Base-by-base conservation (phyloP, 1,140 invertebrate genomes). In the Paralvinella palmiformis region DNA sequence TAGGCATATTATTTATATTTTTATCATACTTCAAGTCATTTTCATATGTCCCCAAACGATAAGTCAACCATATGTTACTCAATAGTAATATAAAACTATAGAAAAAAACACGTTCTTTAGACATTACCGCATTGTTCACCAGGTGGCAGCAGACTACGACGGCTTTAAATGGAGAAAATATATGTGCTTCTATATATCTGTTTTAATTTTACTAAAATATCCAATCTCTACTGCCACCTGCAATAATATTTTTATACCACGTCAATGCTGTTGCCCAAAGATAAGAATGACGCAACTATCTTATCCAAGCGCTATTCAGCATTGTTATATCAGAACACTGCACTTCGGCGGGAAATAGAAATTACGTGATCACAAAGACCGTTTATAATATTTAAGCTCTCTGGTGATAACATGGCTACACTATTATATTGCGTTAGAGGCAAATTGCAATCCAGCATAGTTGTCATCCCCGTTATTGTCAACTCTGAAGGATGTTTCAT, bases 111-210 rank as follows among this genome's bases (percentile, higher is more conserved):
- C 10, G n/a, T 10, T 52, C 48, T 29, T 52, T 52, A 29, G 7
- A 52, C 48, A 52, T 22, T 52, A 52, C 48, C 48, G 48, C 48
- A 4, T 52, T 52, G 48, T 10, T 7, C 48, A 52, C 48, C 48
- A 52, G 6, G 48, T 52, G 48, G 48, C 48, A 52, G 48, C 48
- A 52, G 48, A 52, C 48, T 52, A 52, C 48, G 48, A 20, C n/a
- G 5, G 5, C 15, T 29, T 52, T 52, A 52, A 52, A 20, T 52
- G 48, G 48, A 22, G 48, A 52, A 29, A 52, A 52, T 22, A 29
- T 52, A 52, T 52, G 48, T 52, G 48, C n/a, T 52, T 52, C 10
- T 52, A 29, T 52, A 22, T 52, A 15, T 52, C n/a, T n/a, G n/a
- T 15, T 52, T 52, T 27, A 52, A 27, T 27, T 52, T 2, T 22